Conservation (phyloP, 2,797 vertebrate species). For the Spinibarbus caldwelli region DNA sequence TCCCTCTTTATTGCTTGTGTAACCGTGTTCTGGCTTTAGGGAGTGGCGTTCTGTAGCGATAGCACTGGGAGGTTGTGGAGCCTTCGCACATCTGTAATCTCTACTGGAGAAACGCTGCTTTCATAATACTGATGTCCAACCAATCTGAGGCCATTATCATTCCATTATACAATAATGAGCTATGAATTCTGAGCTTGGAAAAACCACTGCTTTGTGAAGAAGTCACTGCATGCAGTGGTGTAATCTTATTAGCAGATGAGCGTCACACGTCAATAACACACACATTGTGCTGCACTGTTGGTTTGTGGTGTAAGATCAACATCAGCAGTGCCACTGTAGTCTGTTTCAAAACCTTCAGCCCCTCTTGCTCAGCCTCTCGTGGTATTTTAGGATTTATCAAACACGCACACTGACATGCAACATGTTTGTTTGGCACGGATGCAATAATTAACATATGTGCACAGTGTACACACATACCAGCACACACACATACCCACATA, state of each 20-base stretch:
- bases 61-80: neutral
- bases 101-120: neutral
- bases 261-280: constrained; percentile 35
- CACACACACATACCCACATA: constrained; percentile 31
- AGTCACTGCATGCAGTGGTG: constrained; percentile 44
- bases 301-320: neutral
- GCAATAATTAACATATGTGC: constrained; percentile 51
- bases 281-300: constrained; percentile 25
- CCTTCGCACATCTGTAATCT: constrained; percentile 28
- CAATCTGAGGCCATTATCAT: constrained; percentile 9
- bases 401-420: constrained; percentile 45
- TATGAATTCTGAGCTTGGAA: constrained; percentile 19
- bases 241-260: constrained; percentile 51
- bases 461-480: constrained; percentile 43
- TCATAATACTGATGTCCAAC: neutral
- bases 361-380: neutral
- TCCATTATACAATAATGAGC: constrained; percentile 10
- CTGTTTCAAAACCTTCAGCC: neutral
- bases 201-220: constrained; percentile 12
- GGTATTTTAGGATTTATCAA: constrained; percentile 47
- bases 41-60: constrained; percentile 24
- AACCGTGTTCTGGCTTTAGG: constrained; percentile 79
- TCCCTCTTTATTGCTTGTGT: constrained; percentile 85
- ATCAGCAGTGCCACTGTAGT: constrained; percentile 6
- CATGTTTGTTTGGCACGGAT: constrained; percentile 44